Base-by-base conservation (phyloP, 2,888 invertebrate genomes). In the Nomada ruficornis region DNA sequence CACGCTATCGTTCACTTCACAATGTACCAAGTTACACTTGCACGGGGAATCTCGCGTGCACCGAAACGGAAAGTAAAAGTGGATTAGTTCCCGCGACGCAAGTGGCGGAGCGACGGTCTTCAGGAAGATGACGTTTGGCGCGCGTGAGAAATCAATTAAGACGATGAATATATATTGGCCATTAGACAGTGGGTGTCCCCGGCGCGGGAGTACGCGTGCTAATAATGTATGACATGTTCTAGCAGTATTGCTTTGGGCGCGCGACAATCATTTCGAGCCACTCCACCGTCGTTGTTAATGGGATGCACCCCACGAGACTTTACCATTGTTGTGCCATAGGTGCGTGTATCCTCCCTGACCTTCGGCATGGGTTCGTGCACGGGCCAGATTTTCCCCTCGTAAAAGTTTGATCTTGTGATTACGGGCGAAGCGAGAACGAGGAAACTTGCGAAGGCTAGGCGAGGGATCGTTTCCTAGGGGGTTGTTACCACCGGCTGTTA, bases 131-230 rank as follows among this genome's bases (percentile, higher is more conserved):
- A 85, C 76, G 74, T 73, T 65, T 26, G 62, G 71, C 69, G 65
- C 85, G 85, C 77, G 87, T 84, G 86, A 82, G 84, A 89, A 91
- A 91, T 91, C 91, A 91, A 91, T 91, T 91, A 91, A 89, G 87
- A 73, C 90, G 87, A 91, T 91, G 91, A 91, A 91, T 91, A 91
- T 91, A 91, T 91, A 91, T 91, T 91, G 91, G 89, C 88, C 88
- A 89, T 89, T 91, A 90, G 89, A 89, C 86, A 86, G 86, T 82
- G 86, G 83, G 83, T 82, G 87, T 89, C 86, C 80, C 75, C 80
- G 67, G 83, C 84, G 83, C 64, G 82, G 82, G 84, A 68, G 80
- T 70, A 64, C 68, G 79, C 73, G 77, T 85, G 85, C 91, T 91
- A 91, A 91, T 91, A 91, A 91, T 87, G 88, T 87, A 90, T 88